Percentiles rank a stretch among this genome's conserved stretches.
Evolutionary conservation across 2,888 invertebrate species (phyloP).

Genomic region (Synergus japonicus): DNA sequence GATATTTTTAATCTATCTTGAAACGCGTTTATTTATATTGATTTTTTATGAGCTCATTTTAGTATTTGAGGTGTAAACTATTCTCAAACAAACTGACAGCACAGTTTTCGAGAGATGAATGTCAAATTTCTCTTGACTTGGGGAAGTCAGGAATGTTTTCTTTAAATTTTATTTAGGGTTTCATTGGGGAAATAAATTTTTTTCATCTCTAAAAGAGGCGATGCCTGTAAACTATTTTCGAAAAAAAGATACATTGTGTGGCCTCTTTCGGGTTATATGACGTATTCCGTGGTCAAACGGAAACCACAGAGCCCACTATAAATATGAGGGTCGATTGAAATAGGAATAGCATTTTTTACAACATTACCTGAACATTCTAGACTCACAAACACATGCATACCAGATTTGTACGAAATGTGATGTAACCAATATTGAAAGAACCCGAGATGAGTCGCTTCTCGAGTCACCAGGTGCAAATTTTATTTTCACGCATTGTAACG

Average conservation of each 20-base stretch:
- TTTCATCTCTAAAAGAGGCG: constrained; percentile 40
- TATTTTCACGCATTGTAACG: constrained; percentile 28
- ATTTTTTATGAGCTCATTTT: not conserved
- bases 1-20: too few relatives aligned
- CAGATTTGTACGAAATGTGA: constrained; percentile 38
- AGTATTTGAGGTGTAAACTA: not conserved
- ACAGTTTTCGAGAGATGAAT: not conserved
- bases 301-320: constrained; percentile 54
- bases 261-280: constrained; percentile 53
- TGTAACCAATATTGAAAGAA: constrained; percentile 44
- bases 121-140: not conserved
- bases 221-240: constrained; percentile 20
- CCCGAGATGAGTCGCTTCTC: not conserved
- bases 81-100: not conserved
- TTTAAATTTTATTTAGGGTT: constrained; percentile 24
- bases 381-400: too few relatives aligned
- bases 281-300: constrained; percentile 44
- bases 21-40: not conserved
- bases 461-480: constrained; percentile 32
- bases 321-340: constrained; percentile 58
- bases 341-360: constrained; percentile 57
- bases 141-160: not conserved
- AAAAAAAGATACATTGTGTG: constrained; percentile 32
- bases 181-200: constrained; percentile 53
- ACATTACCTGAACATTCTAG: constrained; percentile 55